Evolutionary conservation across 2,113 vertebrate genomes (phyloP), one percentile per base, ranked within the genome.

Genomic region (Asarcornis scutulata): DNA sequence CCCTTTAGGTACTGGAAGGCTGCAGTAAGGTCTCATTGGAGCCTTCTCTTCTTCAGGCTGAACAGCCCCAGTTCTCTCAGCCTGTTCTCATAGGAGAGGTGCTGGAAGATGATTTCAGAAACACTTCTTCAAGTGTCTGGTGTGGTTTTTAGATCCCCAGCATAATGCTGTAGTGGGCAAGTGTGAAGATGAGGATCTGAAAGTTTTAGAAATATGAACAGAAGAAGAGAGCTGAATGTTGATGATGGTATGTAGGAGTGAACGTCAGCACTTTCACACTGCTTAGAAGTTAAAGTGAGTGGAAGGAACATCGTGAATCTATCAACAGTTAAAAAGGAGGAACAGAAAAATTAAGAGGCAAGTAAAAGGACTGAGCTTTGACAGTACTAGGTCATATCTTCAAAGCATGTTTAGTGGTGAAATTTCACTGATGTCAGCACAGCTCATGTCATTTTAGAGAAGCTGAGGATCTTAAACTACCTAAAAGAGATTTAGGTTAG

Each of bases 201-300:
- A 95, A 92, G 66, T 82, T 94, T 95, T 78, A 94, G 80, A 86
- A 95, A 91, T 91, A 86, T 5, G 60, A 86, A 64, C 76, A 93
- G 83, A 95, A 91, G 63, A 86, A 94, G 64, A 58, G 66, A 91
- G 77, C 32, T 91, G 86, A 95, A 93, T 95, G 56, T 74, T 93
- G 93, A 44, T 97, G 88, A 83, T 0, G 76, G 73, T 74, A 71
- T 52, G 96, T 96, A 90, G 93, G 95, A 96, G 95, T 96, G 18
- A 93, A 86, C 53, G 22, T 94, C 92, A 96, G 88, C 83, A 79
- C 86, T 94, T 96, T 96, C 95, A 96, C 93, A 95, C 88, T 82
- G 90, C 77, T 96, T 88, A 93, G 92, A 93, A 88, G 77, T 91
- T 94, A 83, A 91, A 95, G 78, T 82, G 79, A 93, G 52, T 90